Percentiles rank a stretch among this genome's conserved stretches.
phyloP scores from a whole-genome alignment of 1,140 invertebrate genomes.

The Drosophila auraria region DNA sequence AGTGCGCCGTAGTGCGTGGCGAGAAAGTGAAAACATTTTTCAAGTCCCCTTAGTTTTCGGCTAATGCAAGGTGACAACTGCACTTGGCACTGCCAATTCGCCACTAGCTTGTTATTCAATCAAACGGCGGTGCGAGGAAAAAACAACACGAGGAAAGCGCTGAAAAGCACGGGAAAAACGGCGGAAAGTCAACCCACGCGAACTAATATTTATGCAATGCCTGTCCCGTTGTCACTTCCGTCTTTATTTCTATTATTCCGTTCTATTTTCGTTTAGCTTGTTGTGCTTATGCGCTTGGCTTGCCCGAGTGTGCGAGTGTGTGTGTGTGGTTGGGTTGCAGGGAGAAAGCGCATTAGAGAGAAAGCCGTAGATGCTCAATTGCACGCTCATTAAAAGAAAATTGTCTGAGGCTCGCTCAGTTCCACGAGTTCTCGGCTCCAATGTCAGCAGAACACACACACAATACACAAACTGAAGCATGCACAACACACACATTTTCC shows the following conservation, averaged over 20 bases:
- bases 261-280: slow-evolving; percentile 44
- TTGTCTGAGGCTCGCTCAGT: slow-evolving; percentile 18
- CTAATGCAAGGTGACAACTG: slow-evolving; percentile 45
- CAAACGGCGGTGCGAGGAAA: slow-evolving; percentile 25
- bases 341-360: slow-evolving; percentile 73
- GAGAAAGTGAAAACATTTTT: slow-evolving; percentile 79
- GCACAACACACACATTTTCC: slow-evolving; percentile 19
- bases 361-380: slow-evolving; percentile 66
- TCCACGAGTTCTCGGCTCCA: slow-evolving; percentile 31
- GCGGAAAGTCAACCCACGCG: slow-evolving; percentile 62
- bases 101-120: slow-evolving; percentile 68
- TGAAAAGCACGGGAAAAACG: slow-evolving; percentile 11
- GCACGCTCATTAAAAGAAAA: slow-evolving; percentile 47
- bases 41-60: slow-evolving; percentile 38
- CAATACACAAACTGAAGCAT: slow-evolving; percentile 7
- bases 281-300: slow-evolving; percentile 15
- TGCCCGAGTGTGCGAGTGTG: background rate
- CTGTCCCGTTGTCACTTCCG: slow-evolving; percentile 59
- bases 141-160: slow-evolving; percentile 14
- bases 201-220: slow-evolving; percentile 72
- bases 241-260: slow-evolving; percentile 54
- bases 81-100: slow-evolving; percentile 49
- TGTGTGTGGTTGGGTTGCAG: slow-evolving; percentile 18
- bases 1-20: slow-evolving; percentile 70
- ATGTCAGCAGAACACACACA: slow-evolving; percentile 37